Percentiles rank a stretch among this genome's conserved stretches.
These are phyloP conservation scores for Rhagoletis zephyria DNA, from an alignment of 1,140 invertebrate genomes.

Conservation along the genomic window DNA sequence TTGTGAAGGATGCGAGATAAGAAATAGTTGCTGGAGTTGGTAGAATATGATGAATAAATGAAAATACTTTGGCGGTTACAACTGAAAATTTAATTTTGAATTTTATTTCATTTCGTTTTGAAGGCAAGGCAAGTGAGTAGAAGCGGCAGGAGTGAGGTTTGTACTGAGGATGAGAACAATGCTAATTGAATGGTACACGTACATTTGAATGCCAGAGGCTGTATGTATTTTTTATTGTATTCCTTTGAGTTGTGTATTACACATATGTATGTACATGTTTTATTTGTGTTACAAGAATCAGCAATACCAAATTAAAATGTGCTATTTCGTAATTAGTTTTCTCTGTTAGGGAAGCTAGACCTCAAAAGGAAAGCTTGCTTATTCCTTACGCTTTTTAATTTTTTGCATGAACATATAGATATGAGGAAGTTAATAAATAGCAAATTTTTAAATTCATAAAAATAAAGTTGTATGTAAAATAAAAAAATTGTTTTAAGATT, in stretches of 20 bases:
- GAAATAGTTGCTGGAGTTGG: slow-evolving; percentile 1
- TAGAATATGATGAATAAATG: slow-evolving; percentile 33
- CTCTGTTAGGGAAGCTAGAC: too few relatives aligned
- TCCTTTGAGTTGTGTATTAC: neutral
- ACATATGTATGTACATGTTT: neutral
- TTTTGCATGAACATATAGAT: too few relatives aligned
- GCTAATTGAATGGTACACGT: neutral
- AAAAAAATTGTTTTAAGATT: too few relatives aligned
- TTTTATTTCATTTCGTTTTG: too few relatives aligned
- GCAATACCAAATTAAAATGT: too few relatives aligned
- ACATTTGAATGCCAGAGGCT: too few relatives aligned
- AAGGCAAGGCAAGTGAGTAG: neutral
- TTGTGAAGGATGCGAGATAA: neutral
- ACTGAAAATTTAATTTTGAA: slow-evolving; percentile 32
- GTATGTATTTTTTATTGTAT: neutral
- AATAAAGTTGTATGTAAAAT: too few relatives aligned
- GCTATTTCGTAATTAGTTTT: too few relatives aligned
- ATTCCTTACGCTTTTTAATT: too few relatives aligned
- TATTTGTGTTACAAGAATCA: neutral
- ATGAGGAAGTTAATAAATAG: too few relatives aligned
- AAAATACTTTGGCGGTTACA: slow-evolving; percentile 5
- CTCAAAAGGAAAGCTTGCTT: too few relatives aligned
- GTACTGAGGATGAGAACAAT: neutral
- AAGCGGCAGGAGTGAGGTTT: neutral
- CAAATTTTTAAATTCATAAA: too few relatives aligned